Evolutionary conservation across 2,888 invertebrate species (phyloP), one percentile per base, ranked within the genome.

Genomic region (Pristionchus entomophagus): DNA sequence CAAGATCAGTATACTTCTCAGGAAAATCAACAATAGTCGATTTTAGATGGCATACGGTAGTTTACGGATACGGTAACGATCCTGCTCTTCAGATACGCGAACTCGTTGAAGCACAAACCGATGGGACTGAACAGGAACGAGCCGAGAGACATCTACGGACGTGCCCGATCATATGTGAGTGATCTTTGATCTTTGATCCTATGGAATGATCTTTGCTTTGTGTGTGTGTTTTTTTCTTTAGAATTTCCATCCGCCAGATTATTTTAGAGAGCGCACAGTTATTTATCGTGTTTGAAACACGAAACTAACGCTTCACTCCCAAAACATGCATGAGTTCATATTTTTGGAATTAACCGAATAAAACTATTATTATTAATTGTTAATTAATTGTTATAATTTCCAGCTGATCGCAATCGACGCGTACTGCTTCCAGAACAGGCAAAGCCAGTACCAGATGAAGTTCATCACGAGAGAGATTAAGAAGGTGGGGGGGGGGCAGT

Each of bases 361-460:
- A n/a, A 14, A 14, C 45, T 45, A 14, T 14, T 6, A 45, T 45
- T 45, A 45, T 56, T 22, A 22, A 17, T 56, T 56, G 10, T 56
- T 14, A 22, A 56, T 14, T 56, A 56, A 56, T 17, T 56, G 56
- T 5, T 10, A 59, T 69, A n/a, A 41, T 19, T 26, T 53, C 4
- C 73, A 77, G 73, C 41, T 85, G 26, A 35, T 69, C 10, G 85
- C 85, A 1, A 85, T 85, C 35, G 85, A 85, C 32, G 85, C 85
- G 29, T 22, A 77, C 32, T 6, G 41, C 38, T 85, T 73, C 53
- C 4, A 69, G 2, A 45, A 5, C 10, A 17, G 2, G 4, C 0
- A 2, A 6, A 1, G 3, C 12, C 65, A 77, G 41, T 38, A 73
- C 51, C 8, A 53, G 38, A 4, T 2, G 29, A 22, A 5, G 49